These are phyloP conservation scores for Drosophila dives DNA, from an alignment of 2,888 invertebrate genomes.

Conservation along the genomic window DNA sequence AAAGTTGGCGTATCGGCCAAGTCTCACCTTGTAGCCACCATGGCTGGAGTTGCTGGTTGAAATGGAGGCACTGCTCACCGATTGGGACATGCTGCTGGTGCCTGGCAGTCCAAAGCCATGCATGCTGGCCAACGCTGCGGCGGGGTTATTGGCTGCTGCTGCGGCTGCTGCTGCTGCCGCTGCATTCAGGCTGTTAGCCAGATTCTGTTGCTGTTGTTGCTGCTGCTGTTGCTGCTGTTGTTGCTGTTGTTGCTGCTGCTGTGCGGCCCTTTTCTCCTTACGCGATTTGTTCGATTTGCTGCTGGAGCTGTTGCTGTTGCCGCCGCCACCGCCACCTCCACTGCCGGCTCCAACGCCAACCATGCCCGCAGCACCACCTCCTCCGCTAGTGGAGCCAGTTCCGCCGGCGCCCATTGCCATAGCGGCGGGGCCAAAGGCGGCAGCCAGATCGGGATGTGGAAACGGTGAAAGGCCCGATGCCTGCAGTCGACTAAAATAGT, in stretches of 20 bases:
- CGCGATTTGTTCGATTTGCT: constrained; percentile 83
- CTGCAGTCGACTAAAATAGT: constrained; percentile 93
- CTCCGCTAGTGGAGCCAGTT: constrained; percentile 82
- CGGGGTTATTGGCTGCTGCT: constrained; percentile 79
- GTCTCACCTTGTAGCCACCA: constrained; percentile 81
- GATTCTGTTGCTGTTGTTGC: constrained; percentile 80
- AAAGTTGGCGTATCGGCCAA: not conserved
- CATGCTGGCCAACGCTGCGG: constrained; percentile 81
- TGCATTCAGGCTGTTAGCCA: constrained; percentile 82
- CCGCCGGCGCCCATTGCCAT: constrained; percentile 77
- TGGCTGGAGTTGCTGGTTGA: constrained; percentile 65
- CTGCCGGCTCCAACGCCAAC: constrained; percentile 81
- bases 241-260: constrained; percentile 77
- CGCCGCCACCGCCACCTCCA: constrained; percentile 68
- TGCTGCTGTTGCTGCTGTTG: constrained; percentile 81
- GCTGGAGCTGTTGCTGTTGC: constrained; percentile 80
- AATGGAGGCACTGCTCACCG: constrained; percentile 72
- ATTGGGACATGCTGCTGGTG: constrained; percentile 82
- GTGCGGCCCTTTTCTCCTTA: constrained; percentile 83
- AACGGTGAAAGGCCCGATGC: constrained; percentile 91
- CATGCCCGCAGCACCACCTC: constrained; percentile 64
- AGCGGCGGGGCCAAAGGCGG: constrained; percentile 86
- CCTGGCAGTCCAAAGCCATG: constrained; percentile 83
- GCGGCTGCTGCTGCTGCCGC: constrained; percentile 82
- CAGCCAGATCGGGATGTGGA: constrained; percentile 88